These are phyloP conservation scores for Syrrhaptes paradoxus DNA, from an alignment of 2,113 vertebrate genomes.

Conservation along the genomic window DNA sequence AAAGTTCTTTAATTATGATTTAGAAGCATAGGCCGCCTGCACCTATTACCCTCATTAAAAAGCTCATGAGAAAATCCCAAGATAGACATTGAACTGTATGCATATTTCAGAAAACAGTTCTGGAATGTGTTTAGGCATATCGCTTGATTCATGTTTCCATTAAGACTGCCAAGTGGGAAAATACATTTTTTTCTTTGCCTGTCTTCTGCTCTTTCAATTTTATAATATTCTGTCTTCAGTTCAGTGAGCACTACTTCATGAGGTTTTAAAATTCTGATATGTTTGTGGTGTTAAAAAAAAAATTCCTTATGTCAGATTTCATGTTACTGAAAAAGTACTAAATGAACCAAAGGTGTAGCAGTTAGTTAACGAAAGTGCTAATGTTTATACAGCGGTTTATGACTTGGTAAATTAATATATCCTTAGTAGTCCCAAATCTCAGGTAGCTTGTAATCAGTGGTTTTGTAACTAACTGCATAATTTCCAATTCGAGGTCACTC, in stretches of 20 bases:
- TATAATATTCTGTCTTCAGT: neutral
- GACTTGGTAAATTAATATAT: neutral
- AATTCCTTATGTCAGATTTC: neutral
- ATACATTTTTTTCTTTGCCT: neutral
- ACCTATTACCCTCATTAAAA: neutral
- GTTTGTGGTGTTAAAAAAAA: neutral
- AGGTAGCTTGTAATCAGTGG: neutral
- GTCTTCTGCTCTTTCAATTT: neutral
- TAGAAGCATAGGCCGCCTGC: neutral
- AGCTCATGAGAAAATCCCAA: neutral
- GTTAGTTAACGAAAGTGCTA: neutral
- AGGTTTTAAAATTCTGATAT: neutral
- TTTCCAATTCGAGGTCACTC: neutral
- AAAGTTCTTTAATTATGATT: neutral
- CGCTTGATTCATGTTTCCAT: neutral
- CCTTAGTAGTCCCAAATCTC: neutral
- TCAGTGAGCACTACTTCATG: neutral
- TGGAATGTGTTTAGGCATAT: neutral
- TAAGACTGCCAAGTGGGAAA: neutral
- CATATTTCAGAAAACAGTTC: neutral
- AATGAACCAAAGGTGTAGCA: neutral
- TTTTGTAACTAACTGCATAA: neutral
- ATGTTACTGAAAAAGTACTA: neutral
- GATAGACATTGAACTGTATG: fast-evolving
- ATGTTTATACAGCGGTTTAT: neutral